Base-by-base conservation (phyloP, 2,888 invertebrate species). In the Hydrotaea cyrtoneurina region DNA sequence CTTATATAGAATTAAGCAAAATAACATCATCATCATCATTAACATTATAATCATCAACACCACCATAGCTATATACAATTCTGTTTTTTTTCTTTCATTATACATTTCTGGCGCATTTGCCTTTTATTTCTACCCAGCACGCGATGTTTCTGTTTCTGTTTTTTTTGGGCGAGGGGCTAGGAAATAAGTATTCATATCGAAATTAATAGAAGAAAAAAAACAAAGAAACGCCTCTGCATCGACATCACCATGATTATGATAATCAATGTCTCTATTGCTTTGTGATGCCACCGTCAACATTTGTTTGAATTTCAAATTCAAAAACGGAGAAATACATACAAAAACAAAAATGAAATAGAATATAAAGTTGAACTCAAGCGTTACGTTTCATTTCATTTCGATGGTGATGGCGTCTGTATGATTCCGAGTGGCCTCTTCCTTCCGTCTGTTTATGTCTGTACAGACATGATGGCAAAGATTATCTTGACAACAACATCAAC, bases 121-220 rank as follows among this genome's bases (percentile, higher is more conserved):
- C 79, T 74, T 82, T 86, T 83, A 86, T 86, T 80, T 83, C 83
- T 72, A 59, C 62, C 50, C 85, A 85, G 85, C 82, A 83, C 83
- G 83, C 85, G 85, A 86, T 85, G 78, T 75, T 76, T n/a, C 3
- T 39, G 23, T 13, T 69, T 11, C n/a, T 23, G 19, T 19, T 31
- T 31, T 31, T 31, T 31, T 31, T 19, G 13, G 19, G 2, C 46
- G 23, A 43, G 43, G 66, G 21, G 39, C 1, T 59, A 50, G 13
- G n/a, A 15, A 31, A 2, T 17, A 62, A 17, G 23, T 15, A 46
- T 66, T 66, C 19, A 21, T 11, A 21, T 64, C 53, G 43, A 74
- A 19, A 31, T 31, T 2, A 31, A 31, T 4, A 31, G 7, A 31
- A 2, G 31, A 75, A 73, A 19, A 71, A 36, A 19, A 11, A 59